A percentile compares a stretch with the other conserved stretches of the same genome.
These are phyloP conservation scores for Drosophila seclusa DNA, from an alignment of 2,888 invertebrate genomes.

Conservation along the genomic window DNA sequence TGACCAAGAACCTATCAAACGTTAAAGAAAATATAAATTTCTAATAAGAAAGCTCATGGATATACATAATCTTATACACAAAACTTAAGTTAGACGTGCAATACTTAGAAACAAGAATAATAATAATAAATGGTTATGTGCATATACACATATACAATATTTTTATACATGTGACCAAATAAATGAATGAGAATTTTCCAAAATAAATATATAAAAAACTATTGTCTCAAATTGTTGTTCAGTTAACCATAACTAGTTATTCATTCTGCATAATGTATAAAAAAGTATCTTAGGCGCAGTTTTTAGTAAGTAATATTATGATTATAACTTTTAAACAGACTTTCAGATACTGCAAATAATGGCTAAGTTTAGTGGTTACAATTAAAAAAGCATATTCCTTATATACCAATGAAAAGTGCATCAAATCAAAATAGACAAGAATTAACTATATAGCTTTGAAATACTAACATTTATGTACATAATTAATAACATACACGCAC, in stretches of 20 bases:
- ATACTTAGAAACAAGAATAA: not conserved
- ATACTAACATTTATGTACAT: not conserved
- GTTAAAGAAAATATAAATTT: not conserved
- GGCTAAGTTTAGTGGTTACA: constrained; percentile 1
- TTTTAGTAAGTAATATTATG: not conserved
- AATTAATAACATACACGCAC: not conserved
- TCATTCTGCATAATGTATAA: not conserved
- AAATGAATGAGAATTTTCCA: not conserved
- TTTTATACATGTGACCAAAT: not conserved
- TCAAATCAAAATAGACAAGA: not conserved
- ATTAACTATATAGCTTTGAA: not conserved
- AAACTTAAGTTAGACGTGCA: not conserved
- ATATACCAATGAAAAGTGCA: not conserved
- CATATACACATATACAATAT: not conserved
- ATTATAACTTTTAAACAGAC: not conserved
- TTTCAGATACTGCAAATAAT: not conserved
- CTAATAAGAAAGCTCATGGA: not conserved
- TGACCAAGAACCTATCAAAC: constrained; percentile 83
- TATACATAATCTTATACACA: not conserved
- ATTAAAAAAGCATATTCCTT: not conserved
- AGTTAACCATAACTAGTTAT: not conserved
- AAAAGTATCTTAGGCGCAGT: constrained; percentile 4
- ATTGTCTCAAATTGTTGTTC: not conserved
- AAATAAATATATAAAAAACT: not conserved
- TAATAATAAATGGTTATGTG: not conserved